These are phyloP conservation scores for Leuciscus waleckii DNA, from an alignment of 2,797 vertebrate species.

Conservation along the genomic window DNA sequence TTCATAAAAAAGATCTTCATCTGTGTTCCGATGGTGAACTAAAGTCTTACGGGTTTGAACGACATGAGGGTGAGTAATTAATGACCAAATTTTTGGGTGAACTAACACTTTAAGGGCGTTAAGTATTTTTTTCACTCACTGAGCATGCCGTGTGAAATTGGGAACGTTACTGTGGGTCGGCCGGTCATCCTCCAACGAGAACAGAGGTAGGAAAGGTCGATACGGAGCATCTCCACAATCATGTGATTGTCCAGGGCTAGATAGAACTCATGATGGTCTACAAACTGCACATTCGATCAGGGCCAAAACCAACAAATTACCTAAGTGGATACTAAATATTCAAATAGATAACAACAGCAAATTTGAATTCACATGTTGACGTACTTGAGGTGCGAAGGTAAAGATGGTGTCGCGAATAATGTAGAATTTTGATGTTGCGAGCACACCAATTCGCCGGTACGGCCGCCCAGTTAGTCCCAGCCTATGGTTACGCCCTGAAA, in stretches of 20 bases:
- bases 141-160: constrained; percentile 90
- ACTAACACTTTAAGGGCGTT: background rate
- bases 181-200: constrained; percentile 97
- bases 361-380: background rate
- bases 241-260: constrained; percentile 95
- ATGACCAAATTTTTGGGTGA: background rate
- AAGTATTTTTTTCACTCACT: constrained; percentile 74
- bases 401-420: constrained; percentile 91
- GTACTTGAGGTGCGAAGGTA: constrained; percentile 93
- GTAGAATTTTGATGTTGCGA: constrained; percentile 96
- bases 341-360: background rate
- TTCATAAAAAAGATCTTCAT: background rate
- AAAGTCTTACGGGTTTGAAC: background rate
- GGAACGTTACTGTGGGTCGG: constrained; percentile 91
- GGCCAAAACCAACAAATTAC: background rate
- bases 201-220: constrained; percentile 92
- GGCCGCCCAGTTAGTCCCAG: constrained; percentile 92
- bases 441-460: constrained; percentile 91
- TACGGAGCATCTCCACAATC: constrained; percentile 97
- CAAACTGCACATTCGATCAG: constrained; percentile 79
- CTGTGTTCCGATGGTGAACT: background rate
- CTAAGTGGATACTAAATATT: background rate
- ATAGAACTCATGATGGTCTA: constrained; percentile 97
- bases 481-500: constrained; percentile 88
- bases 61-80: background rate